These are phyloP conservation scores for Leptura quadrifasciata DNA, from an alignment of 2,888 invertebrate species.

Conservation along the genomic window DNA sequence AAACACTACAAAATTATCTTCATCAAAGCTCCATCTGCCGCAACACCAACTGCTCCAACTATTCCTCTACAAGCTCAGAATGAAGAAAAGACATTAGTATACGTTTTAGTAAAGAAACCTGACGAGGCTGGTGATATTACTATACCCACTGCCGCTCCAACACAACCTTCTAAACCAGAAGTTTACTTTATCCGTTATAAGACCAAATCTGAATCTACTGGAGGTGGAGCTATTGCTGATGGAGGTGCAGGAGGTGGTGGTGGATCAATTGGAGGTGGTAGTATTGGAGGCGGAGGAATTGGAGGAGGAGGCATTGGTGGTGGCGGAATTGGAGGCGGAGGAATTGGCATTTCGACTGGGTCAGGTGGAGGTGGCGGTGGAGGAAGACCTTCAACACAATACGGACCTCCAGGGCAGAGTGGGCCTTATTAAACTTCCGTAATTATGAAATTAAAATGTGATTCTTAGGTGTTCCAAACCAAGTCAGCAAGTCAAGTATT, in stretches of 20 bases:
- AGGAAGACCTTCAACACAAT: constrained; percentile 72
- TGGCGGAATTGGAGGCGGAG: constrained; percentile 47
- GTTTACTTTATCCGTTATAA: constrained; percentile 93
- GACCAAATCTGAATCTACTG: constrained; percentile 78
- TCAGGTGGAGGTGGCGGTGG: constrained; percentile 63
- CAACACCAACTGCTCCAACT: constrained; percentile 84
- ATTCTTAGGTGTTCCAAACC: constrained; percentile 41
- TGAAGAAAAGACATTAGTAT: constrained; percentile 91
- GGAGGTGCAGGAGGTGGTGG: constrained; percentile 56
- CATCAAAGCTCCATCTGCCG: constrained; percentile 79
- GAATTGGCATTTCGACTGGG: constrained; percentile 31
- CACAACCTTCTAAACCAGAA: constrained; percentile 91
- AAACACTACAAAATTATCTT: constrained; percentile 94
- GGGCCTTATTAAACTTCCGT: constrained; percentile 68
- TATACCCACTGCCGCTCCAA: constrained; percentile 87
- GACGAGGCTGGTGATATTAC: constrained; percentile 83
- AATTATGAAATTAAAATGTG: constrained; percentile 43
- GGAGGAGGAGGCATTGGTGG: constrained; percentile 47
- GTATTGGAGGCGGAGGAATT: constrained; percentile 48
- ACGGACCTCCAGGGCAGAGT: constrained; percentile 72
- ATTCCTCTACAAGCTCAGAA: constrained; percentile 87
- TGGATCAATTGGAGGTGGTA: constrained; percentile 53
- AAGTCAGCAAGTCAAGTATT: constrained; percentile 5
- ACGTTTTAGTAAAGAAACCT: constrained; percentile 91
- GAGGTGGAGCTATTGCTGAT: constrained; percentile 67